These are phyloP conservation scores for Phyllotis vaccarum DNA, from an alignment of 2,797 vertebrate genomes.

Conservation along the genomic window DNA sequence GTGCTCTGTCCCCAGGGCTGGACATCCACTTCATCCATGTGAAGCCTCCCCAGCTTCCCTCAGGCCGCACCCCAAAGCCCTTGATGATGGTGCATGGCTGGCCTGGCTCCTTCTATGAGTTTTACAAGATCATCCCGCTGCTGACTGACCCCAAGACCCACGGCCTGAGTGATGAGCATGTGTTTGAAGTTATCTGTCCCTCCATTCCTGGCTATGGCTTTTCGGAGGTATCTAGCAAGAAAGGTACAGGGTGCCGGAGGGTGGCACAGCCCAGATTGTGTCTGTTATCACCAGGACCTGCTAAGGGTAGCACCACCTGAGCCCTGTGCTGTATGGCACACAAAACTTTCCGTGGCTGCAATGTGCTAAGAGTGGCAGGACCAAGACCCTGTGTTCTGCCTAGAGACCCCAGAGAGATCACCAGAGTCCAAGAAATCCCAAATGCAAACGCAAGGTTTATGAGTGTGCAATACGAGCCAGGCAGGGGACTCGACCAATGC, in stretches of 20 bases:
- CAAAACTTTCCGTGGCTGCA: background rate
- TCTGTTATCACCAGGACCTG: background rate
- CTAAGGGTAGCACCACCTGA: rapidly evolving
- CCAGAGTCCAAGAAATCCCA: too few species aligned
- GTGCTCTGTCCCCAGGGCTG: constrained; percentile 83
- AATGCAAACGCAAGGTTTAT: too few species aligned
- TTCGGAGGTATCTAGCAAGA: constrained; percentile 70
- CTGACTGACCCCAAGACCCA: constrained; percentile 88
- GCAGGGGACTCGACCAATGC: too few species aligned
- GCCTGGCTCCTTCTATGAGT: constrained; percentile 90
- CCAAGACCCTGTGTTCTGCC: background rate
- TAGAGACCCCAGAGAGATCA: too few species aligned
- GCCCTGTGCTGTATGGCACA: background rate
- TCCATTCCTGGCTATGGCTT: constrained; percentile 91
- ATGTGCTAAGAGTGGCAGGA: background rate
- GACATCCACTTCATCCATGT: constrained; percentile 89
- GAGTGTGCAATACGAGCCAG: too few species aligned
- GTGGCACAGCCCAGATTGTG: background rate
- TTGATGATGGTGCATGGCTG: constrained; percentile 90
- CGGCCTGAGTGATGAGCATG: constrained; percentile 73
- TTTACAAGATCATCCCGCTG: constrained; percentile 90
- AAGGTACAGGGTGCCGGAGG: constrained; percentile 81
- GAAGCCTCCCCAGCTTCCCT: constrained; percentile 82
- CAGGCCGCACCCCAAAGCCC: constrained; percentile 84
- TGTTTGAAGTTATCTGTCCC: constrained; percentile 90